These are phyloP conservation scores for Darevskia nairensis DNA, from an alignment of 2,797 vertebrate genomes.

Conservation along the genomic window DNA sequence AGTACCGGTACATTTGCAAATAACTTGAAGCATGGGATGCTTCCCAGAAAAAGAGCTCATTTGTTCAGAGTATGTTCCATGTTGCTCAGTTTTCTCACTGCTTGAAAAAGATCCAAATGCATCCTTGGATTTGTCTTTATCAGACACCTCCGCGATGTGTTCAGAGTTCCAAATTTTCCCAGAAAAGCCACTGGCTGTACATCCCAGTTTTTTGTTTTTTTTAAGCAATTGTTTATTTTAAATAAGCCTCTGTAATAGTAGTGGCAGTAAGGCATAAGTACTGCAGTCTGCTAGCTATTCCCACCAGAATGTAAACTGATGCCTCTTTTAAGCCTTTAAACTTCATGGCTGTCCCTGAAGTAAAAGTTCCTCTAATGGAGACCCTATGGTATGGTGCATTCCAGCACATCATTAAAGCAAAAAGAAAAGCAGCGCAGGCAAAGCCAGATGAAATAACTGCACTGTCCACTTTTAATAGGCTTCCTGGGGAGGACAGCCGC, in stretches of 20 bases:
- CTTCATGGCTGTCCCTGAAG: conserved; percentile 86
- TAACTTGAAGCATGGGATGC: too few species aligned
- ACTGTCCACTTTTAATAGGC: conserved; percentile 87
- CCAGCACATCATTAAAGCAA: conserved; percentile 94
- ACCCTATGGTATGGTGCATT: conserved; percentile 91
- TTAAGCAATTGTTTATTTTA: conserved; percentile 81
- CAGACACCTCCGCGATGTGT: conserved; percentile 49
- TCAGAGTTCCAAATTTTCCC: conserved; percentile 71
- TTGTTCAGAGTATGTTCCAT: neutral
- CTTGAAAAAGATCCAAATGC: conserved; percentile 66
- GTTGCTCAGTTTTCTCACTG: conserved; percentile 56
- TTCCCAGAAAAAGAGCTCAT: conserved; percentile 54
- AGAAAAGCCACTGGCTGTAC: conserved; percentile 71
- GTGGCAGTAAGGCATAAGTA: conserved; percentile 83
- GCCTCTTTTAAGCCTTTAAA: conserved; percentile 86
- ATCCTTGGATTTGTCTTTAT: conserved; percentile 60
- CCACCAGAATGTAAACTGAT: conserved; percentile 90
- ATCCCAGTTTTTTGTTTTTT: conserved; percentile 53
- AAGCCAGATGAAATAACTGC: conserved; percentile 90
- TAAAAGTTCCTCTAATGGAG: conserved; percentile 90
- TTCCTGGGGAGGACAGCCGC: conserved; percentile 88
- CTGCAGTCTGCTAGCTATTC: conserved; percentile 83
- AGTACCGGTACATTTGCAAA: neutral
- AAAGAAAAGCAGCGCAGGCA: conserved; percentile 84
- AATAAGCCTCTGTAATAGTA: conserved; percentile 82